Percentiles rank a stretch among this genome's conserved stretches.
Evolutionary conservation across 2,113 vertebrate species (phyloP).

Genomic region (Labeo rohita): DNA sequence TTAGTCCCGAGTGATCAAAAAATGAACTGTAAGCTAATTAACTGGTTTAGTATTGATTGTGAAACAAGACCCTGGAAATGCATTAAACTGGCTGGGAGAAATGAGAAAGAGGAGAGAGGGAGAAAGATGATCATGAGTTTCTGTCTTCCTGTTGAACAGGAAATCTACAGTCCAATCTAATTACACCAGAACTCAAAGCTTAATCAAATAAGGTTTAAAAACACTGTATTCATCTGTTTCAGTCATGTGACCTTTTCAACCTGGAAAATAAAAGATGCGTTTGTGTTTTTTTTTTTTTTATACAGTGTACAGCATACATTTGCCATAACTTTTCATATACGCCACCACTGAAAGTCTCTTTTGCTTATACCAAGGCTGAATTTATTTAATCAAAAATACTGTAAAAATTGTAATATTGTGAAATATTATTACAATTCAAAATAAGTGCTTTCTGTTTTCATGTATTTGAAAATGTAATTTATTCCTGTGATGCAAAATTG

Average conservation of each 20-base stretch:
- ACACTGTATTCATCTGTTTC: not conserved
- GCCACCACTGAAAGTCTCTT: not conserved
- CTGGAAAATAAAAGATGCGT: not conserved
- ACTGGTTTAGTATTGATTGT: slow-evolving; percentile 56
- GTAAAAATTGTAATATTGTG: not conserved
- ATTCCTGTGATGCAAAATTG: not conserved
- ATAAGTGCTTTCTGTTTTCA: not conserved
- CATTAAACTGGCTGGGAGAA: slow-evolving; percentile 28
- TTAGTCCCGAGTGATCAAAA: slow-evolving; percentile 14
- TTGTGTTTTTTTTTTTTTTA: not conserved
- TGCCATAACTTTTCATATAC: not conserved
- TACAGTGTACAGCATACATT: not conserved
- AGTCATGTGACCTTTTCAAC: slow-evolving; percentile 9
- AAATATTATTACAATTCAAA: not conserved
- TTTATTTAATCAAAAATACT: not conserved
- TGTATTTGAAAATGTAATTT: not conserved
- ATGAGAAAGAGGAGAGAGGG: not conserved
- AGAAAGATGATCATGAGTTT: slow-evolving; percentile 18
- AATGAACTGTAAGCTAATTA: slow-evolving; percentile 29
- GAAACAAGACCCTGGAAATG: slow-evolving; percentile 38
- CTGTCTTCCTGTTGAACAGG: slow-evolving; percentile 16
- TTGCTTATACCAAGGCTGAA: not conserved
- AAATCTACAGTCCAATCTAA: slow-evolving; percentile 23
- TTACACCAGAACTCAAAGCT: slow-evolving; percentile 2
- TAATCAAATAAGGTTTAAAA: slow-evolving; percentile 34